Evolutionary conservation across 2,888 invertebrate genomes (phyloP).

Genomic region (Eupeodes luniger): DNA sequence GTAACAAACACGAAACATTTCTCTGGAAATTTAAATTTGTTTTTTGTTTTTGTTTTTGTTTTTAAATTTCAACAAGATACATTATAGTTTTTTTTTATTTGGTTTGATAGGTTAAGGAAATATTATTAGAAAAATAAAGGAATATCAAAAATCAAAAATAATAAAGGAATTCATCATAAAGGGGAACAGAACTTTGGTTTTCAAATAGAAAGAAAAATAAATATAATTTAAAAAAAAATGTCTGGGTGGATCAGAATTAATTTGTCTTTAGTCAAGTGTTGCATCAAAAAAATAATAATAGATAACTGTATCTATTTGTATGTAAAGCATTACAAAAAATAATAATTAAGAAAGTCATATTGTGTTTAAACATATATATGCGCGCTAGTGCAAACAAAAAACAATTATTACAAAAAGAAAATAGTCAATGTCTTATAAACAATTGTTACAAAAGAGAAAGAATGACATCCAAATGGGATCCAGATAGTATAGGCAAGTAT

Average conservation of each 20-base stretch:
- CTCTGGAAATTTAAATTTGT: constrained; percentile 53
- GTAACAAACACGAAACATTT: constrained; percentile 71
- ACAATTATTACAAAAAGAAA: constrained; percentile 46
- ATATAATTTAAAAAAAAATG: constrained; percentile 20
- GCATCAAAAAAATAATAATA: constrained; percentile 47
- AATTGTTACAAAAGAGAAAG: constrained; percentile 46
- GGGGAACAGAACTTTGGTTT: constrained; percentile 53
- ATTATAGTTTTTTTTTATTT: constrained; percentile 15
- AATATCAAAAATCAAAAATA: not conserved
- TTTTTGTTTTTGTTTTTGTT: constrained; percentile 20
- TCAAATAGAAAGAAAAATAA: constrained; percentile 31
- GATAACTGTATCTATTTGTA: constrained; percentile 48
- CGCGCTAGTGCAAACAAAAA: constrained; percentile 60
- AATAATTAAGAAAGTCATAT: constrained; percentile 60
- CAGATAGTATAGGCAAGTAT: constrained; percentile 46
- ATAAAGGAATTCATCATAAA: constrained; percentile 57
- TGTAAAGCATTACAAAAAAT: constrained; percentile 67
- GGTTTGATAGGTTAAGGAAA: not conserved
- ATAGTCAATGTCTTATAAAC: constrained; percentile 59
- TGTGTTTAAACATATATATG: constrained; percentile 64
- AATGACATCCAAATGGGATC: constrained; percentile 49
- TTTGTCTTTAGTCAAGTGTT: constrained; percentile 69
- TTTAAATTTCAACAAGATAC: constrained; percentile 48
- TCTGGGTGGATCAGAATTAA: constrained; percentile 39
- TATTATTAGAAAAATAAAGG: constrained; percentile 24